Base-by-base conservation (phyloP, 2,888 invertebrate species). In the Conistra vaccinii region DNA sequence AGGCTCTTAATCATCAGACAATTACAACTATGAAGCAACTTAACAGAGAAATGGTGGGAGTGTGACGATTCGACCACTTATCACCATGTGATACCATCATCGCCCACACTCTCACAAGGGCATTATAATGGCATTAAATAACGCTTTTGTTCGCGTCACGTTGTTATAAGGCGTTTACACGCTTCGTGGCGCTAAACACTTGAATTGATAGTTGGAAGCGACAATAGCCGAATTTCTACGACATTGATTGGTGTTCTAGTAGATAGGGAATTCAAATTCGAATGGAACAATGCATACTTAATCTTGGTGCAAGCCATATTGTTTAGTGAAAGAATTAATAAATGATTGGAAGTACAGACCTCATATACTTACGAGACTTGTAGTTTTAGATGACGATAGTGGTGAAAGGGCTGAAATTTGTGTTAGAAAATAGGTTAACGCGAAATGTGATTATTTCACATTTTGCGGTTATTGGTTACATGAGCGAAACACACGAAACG, bases 121-220 rank as follows among this genome's bases (percentile, higher is more conserved):
- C 85, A 90, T 92, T 92, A 93, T 91, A 89, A 91, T 89, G 77
- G 89, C 89, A 92, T 94, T 93, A 93, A 91, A 91, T 89, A 89
- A 89, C 86, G 84, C 85, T 91, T 89, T 91, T 90, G 91, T 90
- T 86, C 78, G 75, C 86, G 91, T 92, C 90, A 91, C 90, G 89
- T 91, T 90, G 91, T 92, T 92, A 90, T 86, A 87, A 88, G 85
- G 88, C 90, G 90, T 94, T 93, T 94, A 94, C 92, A 93, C 89
- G 92, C 86, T 87, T 89, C 82, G 84, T 84, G 85, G 87, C 87
- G 87, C 88, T 86, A 83, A 88, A 88, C 73, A 85, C 82, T 85
- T 84, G 87, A 79, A 86, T 84, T 85, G 84, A 83, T 72, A 78
- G 68, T 67, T 65, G 53, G 53, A 66, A 71, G 55, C 51, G 85